A percentile compares a stretch with the other conserved stretches of the same genome.
phyloP scores from a whole-genome alignment of 2,797 vertebrate genomes.

The Lepus townsendii region DNA sequence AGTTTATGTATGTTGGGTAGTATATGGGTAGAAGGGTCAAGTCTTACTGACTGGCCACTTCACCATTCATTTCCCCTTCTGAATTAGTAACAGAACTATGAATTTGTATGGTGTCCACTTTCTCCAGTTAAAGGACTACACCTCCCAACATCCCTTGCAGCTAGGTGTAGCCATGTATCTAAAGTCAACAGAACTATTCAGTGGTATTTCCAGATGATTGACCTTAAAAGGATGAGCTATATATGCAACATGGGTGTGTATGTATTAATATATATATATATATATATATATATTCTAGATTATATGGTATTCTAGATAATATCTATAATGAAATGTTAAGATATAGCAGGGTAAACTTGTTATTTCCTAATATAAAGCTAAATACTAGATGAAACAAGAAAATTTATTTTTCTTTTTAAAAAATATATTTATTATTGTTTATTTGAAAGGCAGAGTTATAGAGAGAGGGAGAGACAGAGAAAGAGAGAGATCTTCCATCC shows the following conservation, averaged over 20 bases:
- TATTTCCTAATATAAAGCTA: conserved; percentile 41
- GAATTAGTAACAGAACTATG: conserved; percentile 14
- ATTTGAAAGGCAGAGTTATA: too few relatives aligned
- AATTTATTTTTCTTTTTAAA: not conserved
- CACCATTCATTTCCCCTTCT: not conserved
- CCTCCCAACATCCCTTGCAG: not conserved
- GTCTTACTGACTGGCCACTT: not conserved
- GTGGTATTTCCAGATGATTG: not conserved
- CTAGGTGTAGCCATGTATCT: not conserved
- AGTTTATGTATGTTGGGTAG: not conserved
- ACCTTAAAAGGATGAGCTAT: not conserved
- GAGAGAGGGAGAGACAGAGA: too few relatives aligned
- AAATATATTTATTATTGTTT: too few relatives aligned
- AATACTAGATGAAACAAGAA: conserved; percentile 15
- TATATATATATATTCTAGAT: too few relatives aligned
- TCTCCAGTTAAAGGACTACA: not conserved
- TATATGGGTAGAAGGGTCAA: not conserved
- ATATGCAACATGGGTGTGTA: not conserved
- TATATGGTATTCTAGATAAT: not conserved
- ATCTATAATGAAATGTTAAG: conserved; percentile 61
- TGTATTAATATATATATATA: not conserved
- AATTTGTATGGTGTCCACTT: not conserved
- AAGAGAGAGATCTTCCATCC: too few relatives aligned
- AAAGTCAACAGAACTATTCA: not conserved
- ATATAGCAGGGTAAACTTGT: not conserved